phyloP scores from a whole-genome alignment of 1,140 invertebrate genomes.

The Hyphantria cunea region DNA sequence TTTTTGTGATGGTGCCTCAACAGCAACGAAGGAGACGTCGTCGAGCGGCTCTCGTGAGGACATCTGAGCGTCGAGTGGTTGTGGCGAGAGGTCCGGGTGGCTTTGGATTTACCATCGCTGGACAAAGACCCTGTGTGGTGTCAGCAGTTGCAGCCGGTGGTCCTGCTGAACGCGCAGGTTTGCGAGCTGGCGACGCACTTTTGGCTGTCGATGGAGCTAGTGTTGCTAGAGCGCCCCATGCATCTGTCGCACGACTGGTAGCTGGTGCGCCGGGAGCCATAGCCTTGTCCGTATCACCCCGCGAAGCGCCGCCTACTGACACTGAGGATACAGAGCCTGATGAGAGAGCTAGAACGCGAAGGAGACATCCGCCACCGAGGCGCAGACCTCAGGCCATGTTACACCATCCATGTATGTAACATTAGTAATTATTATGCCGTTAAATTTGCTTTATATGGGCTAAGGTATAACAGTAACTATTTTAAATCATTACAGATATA shows the following conservation, averaged over 20 bases:
- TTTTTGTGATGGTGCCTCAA: conserved; percentile 78
- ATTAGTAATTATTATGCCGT: neutral
- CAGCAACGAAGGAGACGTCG: conserved; percentile 90
- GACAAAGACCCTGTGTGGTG: conserved; percentile 72
- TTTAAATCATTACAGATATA: too few relatives aligned
- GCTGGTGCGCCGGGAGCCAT: conserved; percentile 88
- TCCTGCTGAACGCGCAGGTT: conserved; percentile 85
- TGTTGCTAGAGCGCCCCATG: conserved; percentile 94
- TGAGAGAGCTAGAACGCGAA: conserved; percentile 60
- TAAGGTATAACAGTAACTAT: too few relatives aligned
- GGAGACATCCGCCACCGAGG: conserved; percentile 65
- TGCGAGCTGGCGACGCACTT: conserved; percentile 95
- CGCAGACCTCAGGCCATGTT: conserved; percentile 62
- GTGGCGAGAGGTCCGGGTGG: conserved; percentile 90
- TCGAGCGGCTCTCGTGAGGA: conserved; percentile 87
- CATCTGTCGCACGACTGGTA: conserved; percentile 95
- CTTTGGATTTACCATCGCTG: conserved; percentile 74
- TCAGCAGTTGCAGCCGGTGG: conserved; percentile 67
- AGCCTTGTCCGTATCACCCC: conserved; percentile 79
- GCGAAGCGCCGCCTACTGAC: conserved; percentile 67
- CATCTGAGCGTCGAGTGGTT: conserved; percentile 90
- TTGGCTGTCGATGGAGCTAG: conserved; percentile 95
- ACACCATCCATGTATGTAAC: conserved; percentile 62
- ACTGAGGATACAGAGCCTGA: conserved; percentile 73
- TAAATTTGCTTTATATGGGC: too few relatives aligned